These are phyloP conservation scores for Aethes cnicana DNA, from an alignment of 2,888 invertebrate genomes.

Conservation along the genomic window DNA sequence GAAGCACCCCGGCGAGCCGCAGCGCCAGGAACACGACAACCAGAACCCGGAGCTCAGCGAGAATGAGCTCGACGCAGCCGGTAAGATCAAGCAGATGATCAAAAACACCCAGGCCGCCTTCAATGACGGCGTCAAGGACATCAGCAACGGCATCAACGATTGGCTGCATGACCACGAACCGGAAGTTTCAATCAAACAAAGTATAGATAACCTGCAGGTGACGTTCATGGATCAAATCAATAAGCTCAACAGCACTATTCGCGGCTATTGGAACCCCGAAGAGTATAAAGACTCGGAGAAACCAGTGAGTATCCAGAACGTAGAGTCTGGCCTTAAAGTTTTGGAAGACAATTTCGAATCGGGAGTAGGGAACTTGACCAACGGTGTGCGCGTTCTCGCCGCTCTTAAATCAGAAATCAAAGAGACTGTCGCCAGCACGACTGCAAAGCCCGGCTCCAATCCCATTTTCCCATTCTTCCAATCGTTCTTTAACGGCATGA, in stretches of 20 bases:
- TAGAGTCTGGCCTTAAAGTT: constrained; percentile 45
- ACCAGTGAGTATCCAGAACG: constrained; percentile 41
- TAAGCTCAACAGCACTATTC: constrained; percentile 57
- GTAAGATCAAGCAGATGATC: constrained; percentile 53
- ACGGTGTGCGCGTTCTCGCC: constrained; percentile 54
- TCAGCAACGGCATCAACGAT: constrained; percentile 56
- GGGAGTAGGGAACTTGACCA: constrained; percentile 54
- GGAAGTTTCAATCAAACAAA: constrained; percentile 50
- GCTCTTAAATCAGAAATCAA: constrained; percentile 46
- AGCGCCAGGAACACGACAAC: constrained; percentile 70
- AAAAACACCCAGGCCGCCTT: constrained; percentile 49
- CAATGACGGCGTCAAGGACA: constrained; percentile 49
- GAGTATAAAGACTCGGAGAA: constrained; percentile 36
- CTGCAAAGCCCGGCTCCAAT: constrained; percentile 19
- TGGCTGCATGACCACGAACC: constrained; percentile 53
- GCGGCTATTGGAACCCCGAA: constrained; percentile 46
- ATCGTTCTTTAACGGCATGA: constrained; percentile 39
- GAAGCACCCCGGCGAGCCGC: constrained; percentile 65
- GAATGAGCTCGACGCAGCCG: constrained; percentile 47
- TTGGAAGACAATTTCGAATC: constrained; percentile 57
- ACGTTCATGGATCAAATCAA: constrained; percentile 55
- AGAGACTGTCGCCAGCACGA: constrained; percentile 26
- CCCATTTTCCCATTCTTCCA: constrained; percentile 30
- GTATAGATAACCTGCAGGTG: constrained; percentile 52
- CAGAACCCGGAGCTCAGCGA: constrained; percentile 62